Evolutionary conservation across 2,888 invertebrate species (phyloP).

Genomic region (Molorchus minor): DNA sequence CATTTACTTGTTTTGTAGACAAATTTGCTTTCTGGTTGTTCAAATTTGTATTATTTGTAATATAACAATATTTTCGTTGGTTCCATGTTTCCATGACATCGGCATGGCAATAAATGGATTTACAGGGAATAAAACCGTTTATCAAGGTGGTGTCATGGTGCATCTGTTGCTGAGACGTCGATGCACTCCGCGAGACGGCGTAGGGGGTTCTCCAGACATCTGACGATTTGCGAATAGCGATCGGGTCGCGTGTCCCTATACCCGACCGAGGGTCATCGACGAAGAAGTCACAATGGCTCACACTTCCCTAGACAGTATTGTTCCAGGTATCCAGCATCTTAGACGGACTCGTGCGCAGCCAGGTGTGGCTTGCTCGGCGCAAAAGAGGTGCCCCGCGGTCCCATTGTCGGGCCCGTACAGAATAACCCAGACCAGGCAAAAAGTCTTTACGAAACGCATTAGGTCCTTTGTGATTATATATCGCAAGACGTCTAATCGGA

Average conservation of each 20-base stretch:
- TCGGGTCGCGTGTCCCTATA: conserved; percentile 17
- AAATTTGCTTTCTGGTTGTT: too few species aligned
- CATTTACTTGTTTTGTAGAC: too few species aligned
- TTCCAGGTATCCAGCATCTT: conserved; percentile 35
- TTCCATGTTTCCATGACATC: too few species aligned
- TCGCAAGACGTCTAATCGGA: conserved; percentile 43
- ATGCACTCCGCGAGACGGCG: too few species aligned
- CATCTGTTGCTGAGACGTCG: too few species aligned
- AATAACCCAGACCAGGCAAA: conserved; percentile 43
- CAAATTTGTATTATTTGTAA: too few species aligned
- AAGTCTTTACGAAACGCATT: conserved; percentile 40
- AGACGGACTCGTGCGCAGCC: conserved; percentile 45
- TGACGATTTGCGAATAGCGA: conserved; percentile 21
- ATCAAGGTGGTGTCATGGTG: too few species aligned
- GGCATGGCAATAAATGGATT: too few species aligned
- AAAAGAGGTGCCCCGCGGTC: conserved; percentile 36
- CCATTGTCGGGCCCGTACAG: conserved; percentile 27
- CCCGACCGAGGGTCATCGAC: conserved; percentile 26
- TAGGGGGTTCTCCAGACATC: conserved; percentile 12
- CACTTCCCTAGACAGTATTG: conserved; percentile 45
- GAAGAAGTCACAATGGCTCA: conserved; percentile 22
- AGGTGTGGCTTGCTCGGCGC: conserved; percentile 35
- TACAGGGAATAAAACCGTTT: too few species aligned
- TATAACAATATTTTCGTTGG: too few species aligned
- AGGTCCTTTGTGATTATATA: conserved; percentile 25